A percentile compares a stretch with the other conserved stretches of the same genome.
Evolutionary conservation across 2,888 invertebrate species (phyloP).

Genomic region (Pogonocherus hispidulus): DNA sequence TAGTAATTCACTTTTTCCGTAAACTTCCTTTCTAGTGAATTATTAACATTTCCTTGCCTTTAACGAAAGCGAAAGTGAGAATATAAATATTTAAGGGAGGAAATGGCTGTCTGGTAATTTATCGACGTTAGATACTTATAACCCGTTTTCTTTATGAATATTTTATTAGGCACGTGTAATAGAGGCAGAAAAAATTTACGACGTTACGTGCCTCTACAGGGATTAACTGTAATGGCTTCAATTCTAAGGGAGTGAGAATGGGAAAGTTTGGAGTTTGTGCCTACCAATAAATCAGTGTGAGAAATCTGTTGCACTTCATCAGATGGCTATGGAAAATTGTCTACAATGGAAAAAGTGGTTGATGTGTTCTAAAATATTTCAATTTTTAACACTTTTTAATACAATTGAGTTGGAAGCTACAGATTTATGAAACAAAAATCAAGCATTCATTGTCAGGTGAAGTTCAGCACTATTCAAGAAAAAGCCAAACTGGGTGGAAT

Average conservation of each 20-base stretch:
- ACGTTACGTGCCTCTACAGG: not conserved
- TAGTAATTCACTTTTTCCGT: not conserved
- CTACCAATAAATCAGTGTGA: no score
- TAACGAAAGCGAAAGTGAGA: conserved; percentile 1
- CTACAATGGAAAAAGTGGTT: no score
- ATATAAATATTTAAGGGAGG: not conserved
- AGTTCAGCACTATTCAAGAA: no score
- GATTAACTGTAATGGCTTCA: not conserved
- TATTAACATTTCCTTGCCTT: not conserved
- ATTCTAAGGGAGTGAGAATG: not conserved
- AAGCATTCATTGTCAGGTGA: no score
- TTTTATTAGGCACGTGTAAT: conserved; percentile 2
- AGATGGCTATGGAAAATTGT: no score
- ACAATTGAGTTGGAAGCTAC: no score
- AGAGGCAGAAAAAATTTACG: conserved; percentile 1
- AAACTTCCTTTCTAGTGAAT: not conserved
- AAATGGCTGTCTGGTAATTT: conserved; percentile 4
- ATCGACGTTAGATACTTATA: conserved; percentile 2
- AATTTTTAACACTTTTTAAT: no score
- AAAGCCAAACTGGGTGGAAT: no score
- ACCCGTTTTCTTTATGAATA: conserved; percentile 6
- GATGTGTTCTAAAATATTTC: no score
- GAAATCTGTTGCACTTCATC: no score
- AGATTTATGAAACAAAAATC: no score
- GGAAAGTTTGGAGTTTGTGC: not conserved